phyloP scores from a whole-genome alignment of 2,113 vertebrate genomes.

The Paedocypris sp. region DNA sequence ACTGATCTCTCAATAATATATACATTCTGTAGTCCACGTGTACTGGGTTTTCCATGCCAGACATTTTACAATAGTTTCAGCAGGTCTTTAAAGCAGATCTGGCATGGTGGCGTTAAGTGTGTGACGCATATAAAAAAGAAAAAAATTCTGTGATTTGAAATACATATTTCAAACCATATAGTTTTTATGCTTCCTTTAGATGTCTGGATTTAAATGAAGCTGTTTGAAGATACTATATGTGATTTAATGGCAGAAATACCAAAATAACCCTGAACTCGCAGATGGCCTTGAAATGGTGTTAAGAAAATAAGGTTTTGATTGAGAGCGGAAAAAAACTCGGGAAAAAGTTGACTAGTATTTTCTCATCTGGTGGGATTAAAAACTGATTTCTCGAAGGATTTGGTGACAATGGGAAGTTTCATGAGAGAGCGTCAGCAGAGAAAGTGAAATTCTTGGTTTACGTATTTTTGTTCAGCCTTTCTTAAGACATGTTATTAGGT shows the following conservation, averaged over 20 bases:
- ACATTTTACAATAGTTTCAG: slow-evolving; percentile 23
- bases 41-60: slow-evolving; percentile 33
- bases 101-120: slow-evolving; percentile 12
- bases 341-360: not conserved
- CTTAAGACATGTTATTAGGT: not conserved
- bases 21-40: slow-evolving; percentile 43
- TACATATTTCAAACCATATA: too few species aligned
- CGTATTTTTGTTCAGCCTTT: not conserved
- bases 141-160: too few species aligned
- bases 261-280: not conserved
- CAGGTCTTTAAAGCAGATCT: slow-evolving; percentile 18
- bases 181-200: not conserved
- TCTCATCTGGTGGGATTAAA: slow-evolving; percentile 8
- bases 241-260: not conserved
- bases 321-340: not conserved
- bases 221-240: slow-evolving; percentile 8
- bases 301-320: slow-evolving; percentile 6
- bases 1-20: slow-evolving; percentile 26
- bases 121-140: too few species aligned
- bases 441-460: slow-evolving; percentile 5
- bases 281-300: not conserved
- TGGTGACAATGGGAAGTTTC: not conserved
- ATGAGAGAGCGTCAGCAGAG: not conserved
- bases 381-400: slow-evolving; percentile 15
- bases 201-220: not conserved